Conservation (phyloP, 2,797 vertebrate genomes). For the Anisognathus igniventris region DNA sequence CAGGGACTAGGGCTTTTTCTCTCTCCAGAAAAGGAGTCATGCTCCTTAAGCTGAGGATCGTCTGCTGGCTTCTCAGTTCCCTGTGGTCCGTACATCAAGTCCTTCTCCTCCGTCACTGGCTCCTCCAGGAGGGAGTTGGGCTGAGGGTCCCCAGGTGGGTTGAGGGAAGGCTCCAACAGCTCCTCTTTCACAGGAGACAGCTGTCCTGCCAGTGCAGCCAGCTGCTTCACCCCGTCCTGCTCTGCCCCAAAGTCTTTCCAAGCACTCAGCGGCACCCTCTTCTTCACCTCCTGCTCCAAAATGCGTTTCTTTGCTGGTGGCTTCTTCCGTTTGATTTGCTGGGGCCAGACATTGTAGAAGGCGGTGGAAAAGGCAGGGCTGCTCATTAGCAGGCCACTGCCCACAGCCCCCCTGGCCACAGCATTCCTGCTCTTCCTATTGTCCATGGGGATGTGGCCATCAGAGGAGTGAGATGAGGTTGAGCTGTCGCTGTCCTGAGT, state of each 20-base stretch:
- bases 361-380: slow-evolving; percentile 53
- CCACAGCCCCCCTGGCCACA: neutral
- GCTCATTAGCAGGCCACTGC: neutral
- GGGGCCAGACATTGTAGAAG: slow-evolving; percentile 63
- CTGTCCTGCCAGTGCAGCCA: slow-evolving; percentile 81
- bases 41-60: neutral
- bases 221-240: neutral
- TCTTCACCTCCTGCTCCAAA: slow-evolving; percentile 74
- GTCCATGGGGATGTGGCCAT: slow-evolving; percentile 44
- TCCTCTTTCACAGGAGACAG: slow-evolving; percentile 63
- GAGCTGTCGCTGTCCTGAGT: slow-evolving; percentile 95
- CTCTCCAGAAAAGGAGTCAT: neutral
- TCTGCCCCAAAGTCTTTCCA: slow-evolving; percentile 56
- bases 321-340: slow-evolving; percentile 82
- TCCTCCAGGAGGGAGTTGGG: slow-evolving; percentile 19
- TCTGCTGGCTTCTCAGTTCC: neutral
- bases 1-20: slow-evolving; percentile 22
- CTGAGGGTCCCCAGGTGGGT: neutral
- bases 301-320: slow-evolving; percentile 62
- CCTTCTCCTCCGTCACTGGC: slow-evolving; percentile 58
- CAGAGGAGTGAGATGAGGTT: slow-evolving; percentile 76
- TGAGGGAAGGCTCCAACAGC: neutral
- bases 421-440: slow-evolving; percentile 6
- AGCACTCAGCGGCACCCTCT: neutral
- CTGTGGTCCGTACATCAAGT: slow-evolving; percentile 59